Evolutionary conservation across 2,113 vertebrate genomes (phyloP), one percentile per base, ranked within the genome.

Genomic region (Anarhynchus alexandrinus): DNA sequence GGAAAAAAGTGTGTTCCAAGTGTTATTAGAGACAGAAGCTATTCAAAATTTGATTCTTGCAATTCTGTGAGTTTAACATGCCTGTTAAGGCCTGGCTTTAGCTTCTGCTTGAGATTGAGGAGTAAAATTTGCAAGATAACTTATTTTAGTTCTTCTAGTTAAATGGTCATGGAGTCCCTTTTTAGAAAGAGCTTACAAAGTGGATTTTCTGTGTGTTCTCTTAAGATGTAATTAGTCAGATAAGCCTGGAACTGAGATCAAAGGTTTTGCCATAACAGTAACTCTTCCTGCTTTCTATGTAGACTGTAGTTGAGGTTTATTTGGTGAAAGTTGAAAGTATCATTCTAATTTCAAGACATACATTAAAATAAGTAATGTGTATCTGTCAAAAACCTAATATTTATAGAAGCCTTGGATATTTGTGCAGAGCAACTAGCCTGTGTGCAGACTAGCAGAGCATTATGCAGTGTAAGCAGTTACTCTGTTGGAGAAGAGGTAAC

Each of bases 11-110:
- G 0, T 11, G 2, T 23, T 80, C 29, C 0, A 3, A n/a, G 26
- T 5, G 6, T 3, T 74, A 8, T 5, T 15, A 12, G 26, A 55
- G 26, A 22, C 3, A 34, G 23, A 2, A 73, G 8, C 17, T 71
- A 3, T 5, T 55, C 12, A 21, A 6, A 55, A 27, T 4, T 58
- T 22, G 9, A 3, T 52, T 43, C 11, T 76, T 49, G 26, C 12
- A 5, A 0, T 32, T 54, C 7, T 38, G 10, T 40, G 47, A 21
- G 3, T 19, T 26, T 12, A 7, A 16, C 0, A 2, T 2, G 0
- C 9, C 18, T 38, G 9, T 34, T 34, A 17, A 42, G 72, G 7
- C 23, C 34, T 70, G 47, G 30, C 8, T 80, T 57, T 34, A 14
- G 5, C 7, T 25, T 47, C 13, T 4, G 1, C 5, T 71, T n/a